Base-by-base conservation (phyloP, 2,888 invertebrate genomes). In the Philonicus albiceps region DNA sequence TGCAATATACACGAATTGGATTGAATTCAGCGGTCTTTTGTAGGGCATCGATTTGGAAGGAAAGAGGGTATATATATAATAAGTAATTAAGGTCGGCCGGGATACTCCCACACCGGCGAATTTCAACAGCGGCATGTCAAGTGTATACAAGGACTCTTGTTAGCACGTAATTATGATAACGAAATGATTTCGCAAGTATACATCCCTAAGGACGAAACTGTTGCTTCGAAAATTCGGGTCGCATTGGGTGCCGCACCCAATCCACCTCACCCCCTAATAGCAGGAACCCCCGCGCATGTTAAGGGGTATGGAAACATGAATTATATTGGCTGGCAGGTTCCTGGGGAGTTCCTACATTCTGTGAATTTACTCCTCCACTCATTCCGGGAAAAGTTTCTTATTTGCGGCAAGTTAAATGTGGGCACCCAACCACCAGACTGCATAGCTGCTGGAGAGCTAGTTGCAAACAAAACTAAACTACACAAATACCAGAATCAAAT, bases 1-100 rank as follows among this genome's bases (percentile, higher is more conserved):
- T 85, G 49, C 49, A 85, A 75, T 53, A 86, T 86, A 64, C 55
- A 86, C n/a, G 22, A 37, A 40, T 53, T 64, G 78, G 37, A 86
- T 86, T 86, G 78, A 86, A 86, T 86, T 78, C 78, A 86, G 64
- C 37, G 78, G 27, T 74, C 13, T 49, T 37, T 85, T 85, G 49
- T 19, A n/a, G 49, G 53, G 53, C 31, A 31, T 37, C 55, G 49
- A 64, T 64, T 31, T 16, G 6, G 0, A 3, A 0, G 40, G 16
- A 19, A 5, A 4, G 16, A 22, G 3, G 5, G 11, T 27, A n/a
- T n/a, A n/a, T n/a, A n/a, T n/a, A n/a, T n/a, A n/a, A n/a, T n/a
- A n/a, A n/a, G n/a, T 13, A 22, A 64, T 64, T 64, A 43, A 11
- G 49, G 30, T 13, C 49, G 49, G n/a, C 6, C 19, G 2, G 19